These are phyloP conservation scores for Diachrysia chrysitis DNA, from an alignment of 2,888 invertebrate species.

Conservation along the genomic window DNA sequence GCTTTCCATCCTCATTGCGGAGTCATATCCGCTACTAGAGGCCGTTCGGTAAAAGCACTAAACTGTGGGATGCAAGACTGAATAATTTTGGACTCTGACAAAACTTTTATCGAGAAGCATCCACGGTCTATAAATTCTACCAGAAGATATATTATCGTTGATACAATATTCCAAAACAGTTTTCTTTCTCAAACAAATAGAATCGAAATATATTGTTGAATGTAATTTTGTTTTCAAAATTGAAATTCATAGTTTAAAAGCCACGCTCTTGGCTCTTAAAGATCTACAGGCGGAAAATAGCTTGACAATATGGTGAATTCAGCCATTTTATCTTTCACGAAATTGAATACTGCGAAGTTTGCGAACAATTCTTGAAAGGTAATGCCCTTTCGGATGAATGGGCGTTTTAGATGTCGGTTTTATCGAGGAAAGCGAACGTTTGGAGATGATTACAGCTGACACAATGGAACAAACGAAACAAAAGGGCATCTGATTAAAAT, in stretches of 20 bases:
- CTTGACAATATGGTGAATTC: slow-evolving; percentile 16
- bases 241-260: slow-evolving; percentile 12
- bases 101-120: slow-evolving; percentile 8
- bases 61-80: slow-evolving; percentile 12
- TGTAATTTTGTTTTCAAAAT: slow-evolving; percentile 10
- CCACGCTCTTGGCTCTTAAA: slow-evolving; percentile 6
- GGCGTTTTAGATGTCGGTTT: slow-evolving; percentile 11
- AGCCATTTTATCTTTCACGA: slow-evolving; percentile 12
- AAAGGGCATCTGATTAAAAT: slow-evolving; percentile 1
- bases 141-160: slow-evolving; percentile 16
- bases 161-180: slow-evolving; percentile 17
- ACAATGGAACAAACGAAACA: slow-evolving; percentile 7
- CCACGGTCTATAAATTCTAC: slow-evolving; percentile 11
- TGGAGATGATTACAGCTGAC: background rate
- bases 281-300: slow-evolving; percentile 7
- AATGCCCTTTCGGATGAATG: slow-evolving; percentile 9
- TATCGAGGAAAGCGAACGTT: background rate
- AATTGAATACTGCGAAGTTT: slow-evolving; percentile 12
- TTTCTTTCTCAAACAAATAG: slow-evolving; percentile 22
- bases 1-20: slow-evolving; percentile 37
- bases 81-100: slow-evolving; percentile 8
- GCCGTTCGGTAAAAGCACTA: slow-evolving; percentile 29
- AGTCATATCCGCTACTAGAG: slow-evolving; percentile 39
- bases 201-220: slow-evolving; percentile 13
- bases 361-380: slow-evolving; percentile 2